Evolutionary conservation across 2,888 invertebrate species (phyloP).

Genomic region (Cistogaster globosa): DNA sequence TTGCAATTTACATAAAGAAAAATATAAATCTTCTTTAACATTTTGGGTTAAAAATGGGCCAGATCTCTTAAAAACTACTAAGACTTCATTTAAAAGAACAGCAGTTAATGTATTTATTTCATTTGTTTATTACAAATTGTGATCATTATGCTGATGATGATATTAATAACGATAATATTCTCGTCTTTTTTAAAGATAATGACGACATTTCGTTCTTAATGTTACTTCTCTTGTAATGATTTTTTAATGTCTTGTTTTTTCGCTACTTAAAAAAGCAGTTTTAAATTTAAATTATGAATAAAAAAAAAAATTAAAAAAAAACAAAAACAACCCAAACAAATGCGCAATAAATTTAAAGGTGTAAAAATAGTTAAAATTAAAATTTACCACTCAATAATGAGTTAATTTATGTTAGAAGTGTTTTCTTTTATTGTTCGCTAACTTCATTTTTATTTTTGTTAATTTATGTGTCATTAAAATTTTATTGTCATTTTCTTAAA

Average conservation of each 20-base stretch:
- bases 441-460: too few species aligned
- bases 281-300: constrained; percentile 12
- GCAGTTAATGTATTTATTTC: neutral
- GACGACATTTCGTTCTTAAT: constrained; percentile 17
- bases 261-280: neutral
- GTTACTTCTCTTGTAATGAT: constrained; percentile 24
- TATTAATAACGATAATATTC: neutral
- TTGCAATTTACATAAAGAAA: too few species aligned
- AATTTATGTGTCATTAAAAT: too few species aligned
- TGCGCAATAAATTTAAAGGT: constrained; percentile 10
- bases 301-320: constrained; percentile 1
- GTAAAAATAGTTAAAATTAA: neutral
- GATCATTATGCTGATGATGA: constrained; percentile 1
- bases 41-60: neutral
- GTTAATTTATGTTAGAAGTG: neutral
- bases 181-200: neutral
- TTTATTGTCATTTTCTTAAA: too few species aligned
- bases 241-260: constrained; percentile 19
- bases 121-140: neutral
- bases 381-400: constrained; percentile 22
- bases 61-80: neutral
- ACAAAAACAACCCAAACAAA: constrained; percentile 4
- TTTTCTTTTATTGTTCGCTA: too few species aligned
- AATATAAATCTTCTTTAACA: too few species aligned
- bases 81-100: neutral